Conservation (phyloP, 2,888 invertebrate genomes). For the Cetonia aurata region DNA sequence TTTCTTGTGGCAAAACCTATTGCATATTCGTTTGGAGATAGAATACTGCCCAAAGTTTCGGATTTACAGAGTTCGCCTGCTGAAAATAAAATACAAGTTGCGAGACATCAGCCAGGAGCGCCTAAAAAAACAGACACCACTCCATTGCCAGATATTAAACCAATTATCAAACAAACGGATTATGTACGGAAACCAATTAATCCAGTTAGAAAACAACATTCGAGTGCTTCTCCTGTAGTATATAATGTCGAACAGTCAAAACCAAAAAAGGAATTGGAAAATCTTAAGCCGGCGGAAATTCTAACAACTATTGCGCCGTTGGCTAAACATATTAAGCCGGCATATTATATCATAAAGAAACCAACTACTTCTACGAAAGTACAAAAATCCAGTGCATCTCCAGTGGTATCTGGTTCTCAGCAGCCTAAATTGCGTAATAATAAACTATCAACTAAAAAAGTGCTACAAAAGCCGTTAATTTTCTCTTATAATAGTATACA, state of each 20-base stretch:
- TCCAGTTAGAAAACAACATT: slow-evolving; percentile 1
- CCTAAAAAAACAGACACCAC: too few species aligned
- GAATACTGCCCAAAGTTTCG: background rate
- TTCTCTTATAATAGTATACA: slow-evolving; percentile 56
- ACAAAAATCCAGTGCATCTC: slow-evolving; percentile 57
- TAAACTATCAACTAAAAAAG: slow-evolving; percentile 52
- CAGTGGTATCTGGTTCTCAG: slow-evolving; percentile 4
- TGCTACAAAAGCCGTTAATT: slow-evolving; percentile 57
- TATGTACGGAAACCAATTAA: background rate
- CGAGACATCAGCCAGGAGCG: background rate
- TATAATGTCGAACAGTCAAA: background rate
- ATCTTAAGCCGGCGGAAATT: background rate
- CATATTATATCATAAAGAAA: background rate
- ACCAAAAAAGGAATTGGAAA: background rate
- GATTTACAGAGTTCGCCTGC: slow-evolving; percentile 16
- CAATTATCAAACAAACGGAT: background rate
- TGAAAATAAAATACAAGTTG: slow-evolving; percentile 12
- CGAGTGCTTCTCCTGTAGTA: background rate
- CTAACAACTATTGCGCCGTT: too few species aligned
- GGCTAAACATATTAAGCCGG: too few species aligned
- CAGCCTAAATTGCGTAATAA: background rate
- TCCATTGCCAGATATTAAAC: background rate
- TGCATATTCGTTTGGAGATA: slow-evolving; percentile 42
- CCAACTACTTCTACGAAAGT: slow-evolving; percentile 59
- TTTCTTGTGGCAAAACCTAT: slow-evolving; percentile 42